Base-by-base conservation (phyloP, 2,113 vertebrate species). In the Plecturocebus donacophilus region DNA sequence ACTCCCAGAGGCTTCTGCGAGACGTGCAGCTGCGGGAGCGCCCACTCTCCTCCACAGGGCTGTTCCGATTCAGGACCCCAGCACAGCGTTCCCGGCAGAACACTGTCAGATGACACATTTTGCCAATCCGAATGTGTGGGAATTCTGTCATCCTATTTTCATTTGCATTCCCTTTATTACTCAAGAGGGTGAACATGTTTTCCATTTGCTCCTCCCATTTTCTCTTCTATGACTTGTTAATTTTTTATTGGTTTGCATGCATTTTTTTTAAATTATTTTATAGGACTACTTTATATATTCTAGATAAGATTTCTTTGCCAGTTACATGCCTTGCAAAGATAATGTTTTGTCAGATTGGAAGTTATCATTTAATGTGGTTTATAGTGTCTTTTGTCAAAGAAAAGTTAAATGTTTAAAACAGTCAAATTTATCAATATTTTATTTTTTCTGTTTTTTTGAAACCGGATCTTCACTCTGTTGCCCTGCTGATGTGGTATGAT, bases 1-100 rank as follows among this genome's bases (percentile, higher is more conserved):
- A n/a, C 32, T 5, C 11, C 32, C 32, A 1, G n/a, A 0, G 2
- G 58, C 47, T 85, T n/a, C 38, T 38, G 19, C 4, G 14, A 42
- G 40, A 14, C 4, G 0, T 16, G 0, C 16, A 5, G 45, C 73
- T 30, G 52, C 14, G 0, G 30, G 19, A 32, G 23, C 25, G 10
- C 42, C 47, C 45, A 17, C 38, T 19, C 7, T 27, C 35, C 16
- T 32, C 66, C 42, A 11, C 7, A 45, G 13, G 17, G 27, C 77
- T 79, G 38, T 11, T 32, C 32, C 8, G 23, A 2, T 19, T 9
- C 79, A 14, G 6, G 27, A 5, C 38, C n/a, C 47, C 2, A 3
- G 1, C 16, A 0, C 0, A 1, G 6, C 61, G 47, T 52, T 68
- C 64, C 6, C 2, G 12, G 64, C 64, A 68, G 64, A 17, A 35